Base-by-base conservation (phyloP, 2,113 vertebrate species). In the Phaethornis superciliosus region DNA sequence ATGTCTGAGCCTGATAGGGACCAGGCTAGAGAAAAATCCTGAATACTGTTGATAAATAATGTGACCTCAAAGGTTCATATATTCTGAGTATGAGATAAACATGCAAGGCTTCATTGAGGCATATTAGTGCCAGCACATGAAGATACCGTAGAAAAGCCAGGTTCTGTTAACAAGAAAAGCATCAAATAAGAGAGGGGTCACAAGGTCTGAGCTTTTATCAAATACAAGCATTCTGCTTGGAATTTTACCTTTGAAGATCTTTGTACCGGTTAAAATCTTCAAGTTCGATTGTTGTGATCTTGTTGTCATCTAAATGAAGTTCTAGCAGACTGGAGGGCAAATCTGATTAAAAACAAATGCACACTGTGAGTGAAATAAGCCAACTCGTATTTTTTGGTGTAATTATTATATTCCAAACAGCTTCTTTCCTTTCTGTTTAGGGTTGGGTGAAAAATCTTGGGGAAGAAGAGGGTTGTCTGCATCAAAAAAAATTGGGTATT, bases 251-350 rank as follows among this genome's bases (percentile, higher is more conserved):
- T 96, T 98, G 98, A 40, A 99, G 97, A 78, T 99, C 98, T 98
- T 98, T 99, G 82, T 99, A 99, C 78, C 98, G 98, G 82, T 98
- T 98, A 90, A 99, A 99, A 96, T 99, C 99, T 85, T 99, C 99
- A 6, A 99, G 76, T 95, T 99, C 99, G 6, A 99, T 97, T 91
- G 98, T 97, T 42, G 98, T 95, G 88, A 99, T 99, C 97, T 99
- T 99, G 88, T 99, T 99, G 96, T 98, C 98, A 85, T 99, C 99
- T 97, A 99, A 97, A 74, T 98, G 99, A 91, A 99, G 98, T 76
- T 99, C 99, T 67, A 98, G 95, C 54, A 99, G 98, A 58, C 98
- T 98, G 28, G 98, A 94, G 42, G 99, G 99, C 64, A 99, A 85
- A 85, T 97, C 99, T 97, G 68, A 55, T 70, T 74, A 65, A 37